phyloP scores from a whole-genome alignment of 1,140 invertebrate genomes.

The Hylaeus anthracinus region DNA sequence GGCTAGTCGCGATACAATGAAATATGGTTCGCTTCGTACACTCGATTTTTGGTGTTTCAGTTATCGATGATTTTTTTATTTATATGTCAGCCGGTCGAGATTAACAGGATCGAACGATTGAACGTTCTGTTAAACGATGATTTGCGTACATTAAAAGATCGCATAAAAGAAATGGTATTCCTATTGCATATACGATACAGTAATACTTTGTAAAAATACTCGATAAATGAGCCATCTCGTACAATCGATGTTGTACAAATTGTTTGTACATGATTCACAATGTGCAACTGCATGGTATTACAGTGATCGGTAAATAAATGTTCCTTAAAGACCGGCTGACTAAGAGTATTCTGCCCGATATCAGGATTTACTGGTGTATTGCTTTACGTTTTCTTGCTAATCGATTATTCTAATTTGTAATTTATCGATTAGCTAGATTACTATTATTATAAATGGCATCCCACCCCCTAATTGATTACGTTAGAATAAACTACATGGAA shows the following conservation, averaged over 20 bases:
- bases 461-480: slow-evolving; percentile 66
- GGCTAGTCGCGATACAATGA: slow-evolving; percentile 62
- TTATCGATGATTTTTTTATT: slow-evolving; percentile 37
- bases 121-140: slow-evolving; percentile 8
- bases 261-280: neutral
- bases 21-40: slow-evolving; percentile 56
- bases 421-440: slow-evolving; percentile 59
- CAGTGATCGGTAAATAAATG: neutral
- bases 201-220: slow-evolving; percentile 34
- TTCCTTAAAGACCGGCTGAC: slow-evolving; percentile 46
- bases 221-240: neutral
- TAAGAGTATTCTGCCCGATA: slow-evolving; percentile 65
- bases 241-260: slow-evolving; percentile 9
- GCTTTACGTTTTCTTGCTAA: slow-evolving; percentile 64
- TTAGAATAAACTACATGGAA: slow-evolving; percentile 77
- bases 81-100: slow-evolving; percentile 45
- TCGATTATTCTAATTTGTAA: slow-evolving; percentile 64
- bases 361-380: slow-evolving; percentile 69
- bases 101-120: slow-evolving; percentile 5
- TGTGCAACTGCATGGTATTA: slow-evolving; percentile 15
- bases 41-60: slow-evolving; percentile 45
- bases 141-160: slow-evolving; percentile 4
- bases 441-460: slow-evolving; percentile 65
- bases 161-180: neutral
- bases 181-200: neutral